Conservation (phyloP, 2,888 invertebrate species). For the Hirtodrosophila trivittata region DNA sequence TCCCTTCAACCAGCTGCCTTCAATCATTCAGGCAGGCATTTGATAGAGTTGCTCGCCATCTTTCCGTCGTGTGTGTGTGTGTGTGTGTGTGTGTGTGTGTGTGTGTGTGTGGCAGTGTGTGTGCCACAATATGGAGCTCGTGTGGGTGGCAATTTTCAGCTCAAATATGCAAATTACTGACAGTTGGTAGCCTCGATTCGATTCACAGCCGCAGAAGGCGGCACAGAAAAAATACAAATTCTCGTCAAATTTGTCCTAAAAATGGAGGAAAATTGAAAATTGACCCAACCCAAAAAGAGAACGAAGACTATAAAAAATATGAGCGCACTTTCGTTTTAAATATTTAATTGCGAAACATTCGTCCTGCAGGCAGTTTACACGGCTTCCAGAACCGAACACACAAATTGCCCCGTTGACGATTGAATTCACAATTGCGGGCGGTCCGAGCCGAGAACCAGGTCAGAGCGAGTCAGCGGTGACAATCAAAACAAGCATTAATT, state of each 20-base stretch:
- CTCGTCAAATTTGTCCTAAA: slow-evolving; percentile 26
- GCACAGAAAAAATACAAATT: slow-evolving; percentile 36
- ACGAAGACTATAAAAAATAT: slow-evolving; percentile 59
- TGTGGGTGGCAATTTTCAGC: slow-evolving; percentile 61
- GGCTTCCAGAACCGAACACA: slow-evolving; percentile 3
- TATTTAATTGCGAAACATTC: slow-evolving; percentile 63
- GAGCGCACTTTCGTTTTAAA: slow-evolving; percentile 60
- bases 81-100: neutral
- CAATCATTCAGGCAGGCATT: slow-evolving; percentile 52
- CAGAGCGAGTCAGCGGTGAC: no score
- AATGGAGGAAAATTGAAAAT: slow-evolving; percentile 50
- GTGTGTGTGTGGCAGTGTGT: slow-evolving; percentile 15
- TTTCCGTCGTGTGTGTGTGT: slow-evolving; percentile 4
- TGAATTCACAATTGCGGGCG: slow-evolving; percentile 33
- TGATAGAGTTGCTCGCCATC: slow-evolving; percentile 47
- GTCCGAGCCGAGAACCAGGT: no score
- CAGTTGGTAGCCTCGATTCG: slow-evolving; percentile 73
- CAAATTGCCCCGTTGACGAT: slow-evolving; percentile 33
- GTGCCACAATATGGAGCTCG: slow-evolving; percentile 29
- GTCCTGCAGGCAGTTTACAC: slow-evolving; percentile 30
- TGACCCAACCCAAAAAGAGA: slow-evolving; percentile 37
- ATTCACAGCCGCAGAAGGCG: slow-evolving; percentile 57
- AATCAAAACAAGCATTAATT: no score
- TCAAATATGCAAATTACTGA: slow-evolving; percentile 75
- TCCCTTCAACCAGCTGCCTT: slow-evolving; percentile 41